A percentile compares a stretch with the other conserved stretches of the same genome.
Conservation (phyloP, 2,113 vertebrate genomes). For the Ellobius talpinus region DNA sequence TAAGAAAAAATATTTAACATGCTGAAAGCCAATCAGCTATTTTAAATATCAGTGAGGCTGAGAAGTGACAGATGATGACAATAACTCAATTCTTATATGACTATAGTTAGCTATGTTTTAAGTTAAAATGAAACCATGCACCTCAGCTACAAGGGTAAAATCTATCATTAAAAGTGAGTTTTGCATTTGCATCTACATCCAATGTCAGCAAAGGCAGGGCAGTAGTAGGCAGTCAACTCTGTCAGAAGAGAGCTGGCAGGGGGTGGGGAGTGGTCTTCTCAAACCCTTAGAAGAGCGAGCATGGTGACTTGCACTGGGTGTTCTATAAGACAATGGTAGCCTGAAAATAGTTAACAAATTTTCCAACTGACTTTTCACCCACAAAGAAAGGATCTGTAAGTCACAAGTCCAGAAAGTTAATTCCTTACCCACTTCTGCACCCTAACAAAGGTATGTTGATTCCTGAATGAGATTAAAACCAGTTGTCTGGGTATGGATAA, state of each 20-base stretch:
- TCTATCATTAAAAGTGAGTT: background rate
- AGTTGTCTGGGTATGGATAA: background rate
- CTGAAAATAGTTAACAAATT: background rate
- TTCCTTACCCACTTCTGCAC: background rate
- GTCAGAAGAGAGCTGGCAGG: background rate
- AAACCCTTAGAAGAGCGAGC: background rate
- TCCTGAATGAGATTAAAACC: constrained; percentile 22
- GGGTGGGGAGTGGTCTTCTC: background rate
- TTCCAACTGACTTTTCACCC: background rate
- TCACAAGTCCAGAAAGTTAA: background rate
- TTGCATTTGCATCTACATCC: background rate
- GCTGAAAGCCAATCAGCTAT: background rate
- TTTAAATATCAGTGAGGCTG: constrained; percentile 14
- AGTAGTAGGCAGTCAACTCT: background rate
- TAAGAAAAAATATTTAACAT: background rate
- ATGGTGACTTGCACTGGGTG: background rate
- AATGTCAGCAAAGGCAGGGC: background rate
- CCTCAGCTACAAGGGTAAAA: background rate
- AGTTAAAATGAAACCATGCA: background rate
- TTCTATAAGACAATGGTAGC: background rate
- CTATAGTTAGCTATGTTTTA: background rate
- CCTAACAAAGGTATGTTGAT: background rate
- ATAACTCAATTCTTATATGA: background rate
- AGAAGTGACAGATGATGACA: background rate
- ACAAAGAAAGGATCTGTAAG: background rate